Percentiles rank a stretch among this genome's conserved stretches.
Conservation (phyloP, 2,888 invertebrate species). For the Calameuta filiformis region DNA sequence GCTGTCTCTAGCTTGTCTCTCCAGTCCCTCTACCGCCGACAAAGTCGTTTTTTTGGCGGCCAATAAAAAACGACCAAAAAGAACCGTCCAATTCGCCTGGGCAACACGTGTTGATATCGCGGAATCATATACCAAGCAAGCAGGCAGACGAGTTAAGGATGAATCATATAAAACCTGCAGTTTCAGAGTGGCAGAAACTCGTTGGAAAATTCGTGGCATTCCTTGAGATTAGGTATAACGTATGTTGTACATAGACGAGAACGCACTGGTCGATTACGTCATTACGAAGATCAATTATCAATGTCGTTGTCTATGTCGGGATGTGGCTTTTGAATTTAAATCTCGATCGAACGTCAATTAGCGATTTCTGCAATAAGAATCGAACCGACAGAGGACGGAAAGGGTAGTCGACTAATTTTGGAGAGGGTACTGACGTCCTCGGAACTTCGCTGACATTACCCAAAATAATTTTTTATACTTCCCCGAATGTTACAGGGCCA, state of each 20-base stretch:
- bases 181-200: not conserved
- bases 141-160: constrained; percentile 23
- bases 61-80: not conserved
- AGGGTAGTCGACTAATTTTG: not conserved
- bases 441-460: not conserved
- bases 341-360: not conserved
- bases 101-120: constrained; percentile 34
- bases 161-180: constrained; percentile 14
- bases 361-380: not conserved
- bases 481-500: not conserved
- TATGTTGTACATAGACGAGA: not conserved
- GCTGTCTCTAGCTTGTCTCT: constrained; percentile 2
- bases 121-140: constrained; percentile 1
- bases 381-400: not conserved
- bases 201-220: not conserved
- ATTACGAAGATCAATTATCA: not conserved
- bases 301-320: not conserved
- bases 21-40: not conserved
- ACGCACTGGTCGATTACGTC: not conserved
- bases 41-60: not conserved
- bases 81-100: constrained; percentile 16
- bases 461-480: not conserved
- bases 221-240: not conserved
- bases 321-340: not conserved
- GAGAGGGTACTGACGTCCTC: not conserved